Evolutionary conservation across 2,888 invertebrate genomes (phyloP), one percentile per base, ranked within the genome.

Genomic region (Leuctra nigra): DNA sequence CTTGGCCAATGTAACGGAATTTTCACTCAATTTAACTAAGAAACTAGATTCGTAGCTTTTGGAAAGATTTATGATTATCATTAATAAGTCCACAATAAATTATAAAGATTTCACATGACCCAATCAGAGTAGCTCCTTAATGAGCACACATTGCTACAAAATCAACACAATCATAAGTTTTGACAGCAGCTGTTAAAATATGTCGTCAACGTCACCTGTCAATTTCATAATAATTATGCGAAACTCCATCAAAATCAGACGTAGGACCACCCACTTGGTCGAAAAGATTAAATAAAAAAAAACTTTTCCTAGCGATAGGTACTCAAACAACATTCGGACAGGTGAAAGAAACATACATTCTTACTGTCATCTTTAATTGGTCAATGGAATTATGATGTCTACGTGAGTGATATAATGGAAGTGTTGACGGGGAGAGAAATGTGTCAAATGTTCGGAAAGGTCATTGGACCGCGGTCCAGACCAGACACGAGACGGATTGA

Each of bases 151-250:
- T n/a, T n/a, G n/a, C n/a, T n/a, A n/a, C n/a, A n/a, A n/a, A n/a
- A n/a, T n/a, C n/a, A n/a, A n/a, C n/a, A n/a, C n/a, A n/a, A n/a
- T n/a, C n/a, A 41, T 41, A 18, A 18, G 41, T 41, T n/a, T 41
- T 41, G 41, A 41, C 41, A 41, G 41, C 41, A 41, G 20, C 41
- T 18, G n/a, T 41, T 18, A 41, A 11, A 41, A 41, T 18, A 4
- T 41, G 41, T 41, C 41, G 20, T 41, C 41, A 18, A 41, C 18
- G 20, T 41, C n/a, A n/a, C 41, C 20, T 18, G 18, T 41, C 41
- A 41, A 41, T 41, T 16, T 41, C 20, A 41, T 38, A 14, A n/a
- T 38, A 14, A 38, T n/a, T n/a, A n/a, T 41, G 20, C 20, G 41
- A 14, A 41, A 4, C 6, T 29, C 29, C 29, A 29, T 6, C 11